A percentile compares a stretch with the other conserved stretches of the same genome.
phyloP scores from a whole-genome alignment of 1,140 invertebrate genomes.

The Choristoneura fumiferana region DNA sequence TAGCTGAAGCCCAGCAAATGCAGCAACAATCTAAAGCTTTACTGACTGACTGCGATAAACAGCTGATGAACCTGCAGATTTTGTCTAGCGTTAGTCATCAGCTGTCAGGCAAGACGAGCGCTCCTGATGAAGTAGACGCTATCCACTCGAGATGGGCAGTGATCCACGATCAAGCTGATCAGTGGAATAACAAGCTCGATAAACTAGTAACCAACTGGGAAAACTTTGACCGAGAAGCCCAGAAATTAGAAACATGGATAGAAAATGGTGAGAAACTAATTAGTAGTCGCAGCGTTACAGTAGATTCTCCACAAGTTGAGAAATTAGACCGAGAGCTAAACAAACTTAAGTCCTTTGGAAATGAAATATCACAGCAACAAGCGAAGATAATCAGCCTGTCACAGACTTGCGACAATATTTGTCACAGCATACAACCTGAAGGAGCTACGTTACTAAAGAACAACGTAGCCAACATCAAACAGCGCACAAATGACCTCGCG shows the following conservation, averaged over 20 bases:
- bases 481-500: slow-evolving; percentile 83
- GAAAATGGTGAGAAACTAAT: slow-evolving; percentile 81
- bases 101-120: slow-evolving; percentile 85
- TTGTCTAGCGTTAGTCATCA: slow-evolving; percentile 85
- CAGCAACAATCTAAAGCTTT: slow-evolving; percentile 84
- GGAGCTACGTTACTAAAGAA: slow-evolving; percentile 85
- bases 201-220: slow-evolving; percentile 90
- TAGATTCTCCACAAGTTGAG: slow-evolving; percentile 83
- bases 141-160: slow-evolving; percentile 88
- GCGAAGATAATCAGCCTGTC: slow-evolving; percentile 88
- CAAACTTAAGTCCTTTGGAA: slow-evolving; percentile 87
- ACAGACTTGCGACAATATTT: slow-evolving; percentile 88
- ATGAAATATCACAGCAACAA: slow-evolving; percentile 89
- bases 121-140: slow-evolving; percentile 89
- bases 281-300: slow-evolving; percentile 77
- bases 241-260: slow-evolving; percentile 87
- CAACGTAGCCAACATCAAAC: slow-evolving; percentile 86
- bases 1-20: slow-evolving; percentile 89
- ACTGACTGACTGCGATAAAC: slow-evolving; percentile 87
- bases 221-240: slow-evolving; percentile 85
- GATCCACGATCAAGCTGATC: slow-evolving; percentile 85
- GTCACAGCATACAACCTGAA: slow-evolving; percentile 86
- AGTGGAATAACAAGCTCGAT: slow-evolving; percentile 87
- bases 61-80: slow-evolving; percentile 86
- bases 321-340: slow-evolving; percentile 86